Percentiles rank a stretch among this genome's conserved stretches.
Conservation (phyloP, 2,888 invertebrate species). For the Cryptus viduatorius region DNA sequence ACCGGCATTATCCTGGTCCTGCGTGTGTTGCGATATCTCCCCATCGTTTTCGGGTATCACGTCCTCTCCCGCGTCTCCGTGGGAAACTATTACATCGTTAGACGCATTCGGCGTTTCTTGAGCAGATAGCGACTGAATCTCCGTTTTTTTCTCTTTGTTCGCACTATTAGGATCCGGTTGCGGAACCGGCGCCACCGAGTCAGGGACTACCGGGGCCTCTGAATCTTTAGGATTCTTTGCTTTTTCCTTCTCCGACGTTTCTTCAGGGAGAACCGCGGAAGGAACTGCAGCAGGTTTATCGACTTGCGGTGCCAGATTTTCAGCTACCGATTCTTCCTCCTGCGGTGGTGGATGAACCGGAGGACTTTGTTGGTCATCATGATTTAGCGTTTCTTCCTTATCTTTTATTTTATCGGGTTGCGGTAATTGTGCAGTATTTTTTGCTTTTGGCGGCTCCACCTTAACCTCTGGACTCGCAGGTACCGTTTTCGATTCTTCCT, state of each 20-base stretch:
- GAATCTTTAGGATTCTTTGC: background rate
- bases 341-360: no score
- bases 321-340: no score
- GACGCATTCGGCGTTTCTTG: background rate
- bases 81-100: no score
- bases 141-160: background rate
- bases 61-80: background rate
- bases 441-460: no score
- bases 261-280: no score
- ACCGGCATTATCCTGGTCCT: constrained; percentile 7
- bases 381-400: no score
- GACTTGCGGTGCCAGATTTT: no score
- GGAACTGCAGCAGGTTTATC: no score
- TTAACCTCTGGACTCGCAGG: background rate
- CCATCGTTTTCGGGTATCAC: background rate
- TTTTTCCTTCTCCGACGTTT: background rate
- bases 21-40: constrained; percentile 27
- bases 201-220: background rate
- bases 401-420: no score
- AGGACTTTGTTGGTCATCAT: no score
- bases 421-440: no score
- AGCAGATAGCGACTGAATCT: background rate
- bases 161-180: background rate
- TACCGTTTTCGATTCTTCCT: background rate
- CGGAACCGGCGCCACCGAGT: background rate